Evolutionary conservation across 2,797 vertebrate species (phyloP).

Genomic region (Salarias fasciatus): DNA sequence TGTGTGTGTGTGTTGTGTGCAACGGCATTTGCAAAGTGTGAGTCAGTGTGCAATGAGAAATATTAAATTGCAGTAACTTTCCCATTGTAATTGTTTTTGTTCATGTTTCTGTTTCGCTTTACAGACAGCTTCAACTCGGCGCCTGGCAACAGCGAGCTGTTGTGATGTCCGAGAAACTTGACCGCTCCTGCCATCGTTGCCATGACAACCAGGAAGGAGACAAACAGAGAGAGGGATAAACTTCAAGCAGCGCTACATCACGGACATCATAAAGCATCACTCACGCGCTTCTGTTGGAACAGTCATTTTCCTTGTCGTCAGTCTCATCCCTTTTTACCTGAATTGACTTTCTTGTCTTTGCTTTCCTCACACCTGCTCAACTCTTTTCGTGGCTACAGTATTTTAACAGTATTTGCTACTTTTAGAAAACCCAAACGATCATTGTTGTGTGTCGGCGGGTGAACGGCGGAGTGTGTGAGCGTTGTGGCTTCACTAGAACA

Average conservation of each 20-base stretch:
- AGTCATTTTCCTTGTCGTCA: slow-evolving; percentile 23
- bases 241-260: slow-evolving; percentile 14
- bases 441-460: slow-evolving; percentile 53
- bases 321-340: slow-evolving; percentile 17
- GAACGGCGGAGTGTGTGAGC: slow-evolving; percentile 39
- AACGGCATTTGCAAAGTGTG: background rate
- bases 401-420: slow-evolving; percentile 70
- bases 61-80: no score
- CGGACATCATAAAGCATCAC: slow-evolving; percentile 37
- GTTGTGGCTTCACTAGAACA: slow-evolving; percentile 50
- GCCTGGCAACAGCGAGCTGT: slow-evolving; percentile 75
- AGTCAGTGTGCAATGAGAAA: background rate
- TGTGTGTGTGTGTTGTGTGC: slow-evolving; percentile 36
- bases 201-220: slow-evolving; percentile 62
- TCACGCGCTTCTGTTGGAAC: slow-evolving; percentile 43
- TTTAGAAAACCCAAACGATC: slow-evolving; percentile 50
- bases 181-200: slow-evolving; percentile 52
- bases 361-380: slow-evolving; percentile 42
- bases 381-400: slow-evolving; percentile 57
- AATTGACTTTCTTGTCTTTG: slow-evolving; percentile 46
- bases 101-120: background rate
- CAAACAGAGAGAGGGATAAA: slow-evolving; percentile 28
- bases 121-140: slow-evolving; percentile 75
- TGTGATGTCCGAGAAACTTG: slow-evolving; percentile 65
- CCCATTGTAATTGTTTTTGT: background rate